Percentiles rank a stretch among this genome's conserved stretches.
These are phyloP conservation scores for Bombus ignitus DNA, from an alignment of 1,140 invertebrate species.

Conservation along the genomic window DNA sequence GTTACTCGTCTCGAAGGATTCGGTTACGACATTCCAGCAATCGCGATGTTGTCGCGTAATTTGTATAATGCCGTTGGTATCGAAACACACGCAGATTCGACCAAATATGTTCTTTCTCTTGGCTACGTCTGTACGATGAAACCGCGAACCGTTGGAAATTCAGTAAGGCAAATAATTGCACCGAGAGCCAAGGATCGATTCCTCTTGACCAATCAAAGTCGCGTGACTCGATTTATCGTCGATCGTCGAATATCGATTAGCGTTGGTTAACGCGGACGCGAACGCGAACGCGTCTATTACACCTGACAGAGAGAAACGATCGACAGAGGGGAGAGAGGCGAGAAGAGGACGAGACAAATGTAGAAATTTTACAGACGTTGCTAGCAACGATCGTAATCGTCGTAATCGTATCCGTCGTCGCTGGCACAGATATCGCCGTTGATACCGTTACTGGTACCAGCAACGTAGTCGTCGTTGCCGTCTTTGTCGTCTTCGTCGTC, in stretches of 20 bases:
- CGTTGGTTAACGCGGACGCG: constrained; percentile 21
- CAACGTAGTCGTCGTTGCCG: too few species aligned
- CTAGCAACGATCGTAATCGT: not conserved
- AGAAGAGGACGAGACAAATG: not conserved
- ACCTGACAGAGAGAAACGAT: constrained; percentile 31
- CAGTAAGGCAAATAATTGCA: not conserved
- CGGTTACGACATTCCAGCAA: constrained; percentile 53
- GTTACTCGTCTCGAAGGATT: not conserved
- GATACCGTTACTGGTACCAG: not conserved
- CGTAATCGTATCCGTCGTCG: not conserved
- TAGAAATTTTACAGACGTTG: not conserved
- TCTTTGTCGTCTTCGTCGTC: not conserved
- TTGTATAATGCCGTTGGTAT: constrained; percentile 32
- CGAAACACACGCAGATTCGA: constrained; percentile 12
- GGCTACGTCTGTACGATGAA: constrained; percentile 34
- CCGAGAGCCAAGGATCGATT: constrained; percentile 21
- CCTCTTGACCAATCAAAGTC: constrained; percentile 48
- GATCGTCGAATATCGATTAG: constrained; percentile 58
- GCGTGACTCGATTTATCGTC: constrained; percentile 59
- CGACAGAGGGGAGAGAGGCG: not conserved
- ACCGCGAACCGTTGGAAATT: not conserved
- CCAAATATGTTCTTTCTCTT: constrained; percentile 20
- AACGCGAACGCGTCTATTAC: constrained; percentile 13
- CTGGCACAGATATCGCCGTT: not conserved
- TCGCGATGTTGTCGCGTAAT: constrained; percentile 45